A percentile compares a stretch with the other conserved stretches of the same genome.
Evolutionary conservation across 2,797 vertebrate species (phyloP).

Genomic region (Smutsia gigantea): DNA sequence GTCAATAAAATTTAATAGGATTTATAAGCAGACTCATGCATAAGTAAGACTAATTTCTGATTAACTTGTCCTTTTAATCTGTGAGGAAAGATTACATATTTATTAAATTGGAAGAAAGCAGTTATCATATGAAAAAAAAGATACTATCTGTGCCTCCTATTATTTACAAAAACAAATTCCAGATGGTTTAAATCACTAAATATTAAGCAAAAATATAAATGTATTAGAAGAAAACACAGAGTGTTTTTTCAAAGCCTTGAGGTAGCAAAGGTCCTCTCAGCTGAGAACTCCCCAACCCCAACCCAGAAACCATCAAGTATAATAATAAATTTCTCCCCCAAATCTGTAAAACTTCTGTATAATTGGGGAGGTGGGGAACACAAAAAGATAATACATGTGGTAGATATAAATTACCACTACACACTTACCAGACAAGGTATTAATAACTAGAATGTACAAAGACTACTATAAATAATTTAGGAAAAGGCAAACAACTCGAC

Average conservation of each 20-base stretch:
- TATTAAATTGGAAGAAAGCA: slow-evolving; percentile 14
- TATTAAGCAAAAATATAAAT: not conserved
- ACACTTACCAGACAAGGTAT: slow-evolving; percentile 58
- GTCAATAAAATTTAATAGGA: not conserved
- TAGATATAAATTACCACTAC: slow-evolving; percentile 50
- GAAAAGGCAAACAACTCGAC: slow-evolving; percentile 56
- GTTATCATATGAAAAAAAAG: not conserved
- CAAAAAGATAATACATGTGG: not conserved
- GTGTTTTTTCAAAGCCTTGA: not conserved
- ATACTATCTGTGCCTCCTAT: not conserved
- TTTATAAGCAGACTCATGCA: not conserved
- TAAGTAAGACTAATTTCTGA: not conserved
- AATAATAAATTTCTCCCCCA: not conserved
- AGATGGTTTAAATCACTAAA: not conserved
- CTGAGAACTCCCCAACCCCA: not conserved
- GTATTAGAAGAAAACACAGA: not conserved
- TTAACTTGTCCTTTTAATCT: slow-evolving; percentile 19
- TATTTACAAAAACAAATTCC: slow-evolving; percentile 54
- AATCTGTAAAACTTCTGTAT: slow-evolving; percentile 7
- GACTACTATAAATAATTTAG: slow-evolving; percentile 57
- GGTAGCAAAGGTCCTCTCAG: not conserved
- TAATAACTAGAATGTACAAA: slow-evolving; percentile 65
- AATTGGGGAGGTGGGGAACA: not conserved
- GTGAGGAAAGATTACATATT: not conserved
- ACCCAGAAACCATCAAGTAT: not conserved